Evolutionary conservation across 2,113 vertebrate genomes (phyloP).

Genomic region (Rana temporaria): DNA sequence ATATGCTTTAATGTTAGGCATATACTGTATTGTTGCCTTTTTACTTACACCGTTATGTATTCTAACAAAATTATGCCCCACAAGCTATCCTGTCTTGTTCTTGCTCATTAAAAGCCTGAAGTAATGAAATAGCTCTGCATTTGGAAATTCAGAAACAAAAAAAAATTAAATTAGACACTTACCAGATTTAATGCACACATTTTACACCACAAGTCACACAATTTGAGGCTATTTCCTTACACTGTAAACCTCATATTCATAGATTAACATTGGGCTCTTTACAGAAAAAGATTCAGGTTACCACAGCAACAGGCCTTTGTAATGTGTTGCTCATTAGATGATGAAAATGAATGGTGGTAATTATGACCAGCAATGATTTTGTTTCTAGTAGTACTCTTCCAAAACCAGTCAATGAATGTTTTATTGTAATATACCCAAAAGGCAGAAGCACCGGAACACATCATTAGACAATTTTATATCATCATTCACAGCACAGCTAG

Average conservation of each 20-base stretch:
- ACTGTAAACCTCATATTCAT: constrained; percentile 68
- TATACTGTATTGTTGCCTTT: too few species aligned
- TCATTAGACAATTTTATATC: neutral
- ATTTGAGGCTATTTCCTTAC: constrained; percentile 64
- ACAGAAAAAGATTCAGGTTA: constrained; percentile 73
- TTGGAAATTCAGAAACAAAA: neutral
- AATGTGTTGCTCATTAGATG: constrained; percentile 66
- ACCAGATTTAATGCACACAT: constrained; percentile 58
- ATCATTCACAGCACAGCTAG: neutral
- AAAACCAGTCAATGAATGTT: constrained; percentile 17
- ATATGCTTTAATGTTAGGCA: too few species aligned
- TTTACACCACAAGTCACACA: constrained; percentile 63
- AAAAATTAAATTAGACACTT: constrained; percentile 46
- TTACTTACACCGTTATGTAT: too few species aligned
- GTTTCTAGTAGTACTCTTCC: constrained; percentile 62
- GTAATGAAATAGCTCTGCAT: neutral
- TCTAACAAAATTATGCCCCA: too few species aligned
- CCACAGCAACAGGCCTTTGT: constrained; percentile 73
- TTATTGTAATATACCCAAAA: constrained; percentile 26
- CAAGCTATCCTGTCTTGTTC: too few species aligned
- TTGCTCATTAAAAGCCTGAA: too few species aligned
- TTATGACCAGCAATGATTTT: constrained; percentile 71
- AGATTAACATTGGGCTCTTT: constrained; percentile 75
- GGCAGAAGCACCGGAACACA: neutral
- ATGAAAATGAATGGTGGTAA: constrained; percentile 72